Base-by-base conservation (phyloP, 2,797 vertebrate genomes). In the Distichodus sexfasciatus region DNA sequence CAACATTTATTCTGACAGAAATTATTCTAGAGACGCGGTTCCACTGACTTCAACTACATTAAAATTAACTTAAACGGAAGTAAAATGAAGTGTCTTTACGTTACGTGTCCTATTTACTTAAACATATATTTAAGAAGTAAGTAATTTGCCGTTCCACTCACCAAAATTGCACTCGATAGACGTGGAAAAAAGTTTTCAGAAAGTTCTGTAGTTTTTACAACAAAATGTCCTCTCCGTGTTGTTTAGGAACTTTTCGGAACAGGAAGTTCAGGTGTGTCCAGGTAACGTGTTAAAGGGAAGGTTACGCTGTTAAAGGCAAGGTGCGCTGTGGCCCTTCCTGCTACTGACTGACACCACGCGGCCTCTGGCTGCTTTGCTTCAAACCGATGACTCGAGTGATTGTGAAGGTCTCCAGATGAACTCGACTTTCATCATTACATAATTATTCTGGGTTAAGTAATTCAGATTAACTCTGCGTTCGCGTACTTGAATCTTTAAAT, bases 231-330 rank as follows among this genome's bases (percentile, higher is more conserved):
- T 17, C 6, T 7, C 4, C 1, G 4, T 40, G n/a, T 14, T 53
- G 8, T 71, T 61, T 23, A 54, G 28, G 9, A 40, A 38, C 43
- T 53, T 28, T 72, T 38, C 55, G 4, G 51, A 60, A 21, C 59
- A 23, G 19, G 54, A 61, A 66, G 48, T 62, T 66, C 71, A 79
- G 77, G 77, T 79, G 77, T 61, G 74, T 66, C 54, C 78, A 79
- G 78, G 78, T 79, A 43, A 67, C 64, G 46, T 29, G 9, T 74
- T 77, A 77, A 77, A 74, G 75, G 71, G 29, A 61, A n/a, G 11
- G 8, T 44, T 50, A 2, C 21, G 5, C 57, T 43, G 46, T 75
- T 72, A 75, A 77, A 77, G 76, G 76, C 71, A 58, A 77, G 19
- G 68, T 43, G 2, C 6, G 17, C 35, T 59, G 10, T 36, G 15